Evolutionary conservation across 2,113 vertebrate species (phyloP).

Genomic region (Mixornis gularis): DNA sequence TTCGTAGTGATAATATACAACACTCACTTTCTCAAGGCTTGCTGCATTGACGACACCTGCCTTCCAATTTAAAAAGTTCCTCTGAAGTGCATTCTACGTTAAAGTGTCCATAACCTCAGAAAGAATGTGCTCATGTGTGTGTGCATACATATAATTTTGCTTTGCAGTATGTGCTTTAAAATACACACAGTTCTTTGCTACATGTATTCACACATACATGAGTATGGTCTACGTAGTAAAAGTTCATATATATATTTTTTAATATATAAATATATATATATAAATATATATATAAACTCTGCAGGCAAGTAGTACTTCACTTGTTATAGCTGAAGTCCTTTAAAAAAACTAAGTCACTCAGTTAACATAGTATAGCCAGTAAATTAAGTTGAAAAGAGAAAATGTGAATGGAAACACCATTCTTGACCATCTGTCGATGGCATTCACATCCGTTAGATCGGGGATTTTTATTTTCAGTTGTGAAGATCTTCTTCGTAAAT

Average conservation of each 20-base stretch:
- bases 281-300: slow-evolving; percentile 82
- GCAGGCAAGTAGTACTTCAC: slow-evolving; percentile 75
- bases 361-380: slow-evolving; percentile 99
- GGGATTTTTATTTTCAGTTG: slow-evolving; percentile 98
- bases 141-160: slow-evolving; percentile 25
- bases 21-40: slow-evolving; percentile 69
- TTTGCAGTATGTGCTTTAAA: slow-evolving; percentile 55
- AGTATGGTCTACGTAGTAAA: slow-evolving; percentile 72
- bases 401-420: slow-evolving; percentile 94
- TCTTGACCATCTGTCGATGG: slow-evolving; percentile 96
- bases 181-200: slow-evolving; percentile 58
- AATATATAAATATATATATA: slow-evolving; percentile 72
- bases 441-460: slow-evolving; percentile 94
- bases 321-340: slow-evolving; percentile 71
- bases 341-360: slow-evolving; percentile 80
- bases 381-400: slow-evolving; percentile 97
- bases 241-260: slow-evolving; percentile 78
- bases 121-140: slow-evolving; percentile 63
- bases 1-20: slow-evolving; percentile 59
- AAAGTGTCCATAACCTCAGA: slow-evolving; percentile 70
- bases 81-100: slow-evolving; percentile 65
- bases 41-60: slow-evolving; percentile 62
- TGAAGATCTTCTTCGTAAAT: slow-evolving; percentile 88
- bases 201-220: slow-evolving; percentile 71
- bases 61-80: slow-evolving; percentile 56